Percentiles rank a stretch among this genome's conserved stretches.
phyloP scores from a whole-genome alignment of 1,140 invertebrate genomes.

The Drosophila fuyamai region DNA sequence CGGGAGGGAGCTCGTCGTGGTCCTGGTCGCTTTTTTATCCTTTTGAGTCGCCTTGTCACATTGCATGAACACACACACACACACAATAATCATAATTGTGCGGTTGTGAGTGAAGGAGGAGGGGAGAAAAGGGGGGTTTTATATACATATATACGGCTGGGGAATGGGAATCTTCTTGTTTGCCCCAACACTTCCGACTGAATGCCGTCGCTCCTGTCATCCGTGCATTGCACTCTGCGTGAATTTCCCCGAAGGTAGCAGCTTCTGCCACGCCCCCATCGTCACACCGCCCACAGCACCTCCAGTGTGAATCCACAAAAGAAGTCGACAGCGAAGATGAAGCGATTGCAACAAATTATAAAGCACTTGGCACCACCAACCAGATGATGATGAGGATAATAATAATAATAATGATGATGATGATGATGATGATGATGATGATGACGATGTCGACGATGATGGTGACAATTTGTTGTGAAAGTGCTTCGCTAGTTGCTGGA shows the following conservation, averaged over 20 bases:
- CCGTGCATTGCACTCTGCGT: conserved; percentile 61
- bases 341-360: conserved; percentile 48
- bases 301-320: conserved; percentile 1
- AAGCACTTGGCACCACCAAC: conserved; percentile 19
- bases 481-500: conserved; percentile 14
- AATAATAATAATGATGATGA: conserved; percentile 5
- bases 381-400: conserved; percentile 9
- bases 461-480: conserved; percentile 36
- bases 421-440: conserved; percentile 8
- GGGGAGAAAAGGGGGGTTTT: no score
- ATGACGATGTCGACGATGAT: conserved; percentile 4
- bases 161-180: conserved; percentile 10
- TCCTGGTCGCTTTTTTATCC: conserved; percentile 10
- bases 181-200: conserved; percentile 53
- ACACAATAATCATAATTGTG: conserved; percentile 70
- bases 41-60: conserved; percentile 33
- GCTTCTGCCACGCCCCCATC: neutral
- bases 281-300: neutral
- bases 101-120: conserved; percentile 3
- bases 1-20: neutral
- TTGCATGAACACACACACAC: conserved; percentile 9
- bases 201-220: conserved; percentile 37
- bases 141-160: neutral
- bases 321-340: conserved; percentile 39
- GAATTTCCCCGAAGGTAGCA: conserved; percentile 45